Evolutionary conservation across 2,797 vertebrate species (phyloP).

Genomic region (Sparus aurata): DNA sequence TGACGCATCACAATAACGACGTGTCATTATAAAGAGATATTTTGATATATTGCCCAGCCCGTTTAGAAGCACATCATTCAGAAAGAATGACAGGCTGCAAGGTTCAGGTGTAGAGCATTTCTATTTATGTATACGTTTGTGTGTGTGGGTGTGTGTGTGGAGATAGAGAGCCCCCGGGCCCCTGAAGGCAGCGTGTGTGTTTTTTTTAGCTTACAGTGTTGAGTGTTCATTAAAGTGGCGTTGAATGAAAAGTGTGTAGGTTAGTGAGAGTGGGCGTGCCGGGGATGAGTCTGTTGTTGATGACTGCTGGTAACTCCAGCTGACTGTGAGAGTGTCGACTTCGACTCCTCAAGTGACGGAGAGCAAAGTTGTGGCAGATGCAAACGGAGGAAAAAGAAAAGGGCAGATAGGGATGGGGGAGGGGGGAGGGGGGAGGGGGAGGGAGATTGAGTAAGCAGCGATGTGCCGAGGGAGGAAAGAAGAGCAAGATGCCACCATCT

Average conservation of each 20-base stretch:
- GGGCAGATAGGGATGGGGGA: slow-evolving; percentile 3
- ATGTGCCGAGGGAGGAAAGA: slow-evolving; percentile 72
- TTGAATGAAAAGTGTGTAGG: slow-evolving; percentile 36
- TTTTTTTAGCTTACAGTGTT: slow-evolving; percentile 19
- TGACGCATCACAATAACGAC: no score
- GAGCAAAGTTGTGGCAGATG: slow-evolving; percentile 25
- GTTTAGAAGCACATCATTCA: not conserved
- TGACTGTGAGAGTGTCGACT: slow-evolving; percentile 20
- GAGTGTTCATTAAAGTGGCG: slow-evolving; percentile 26
- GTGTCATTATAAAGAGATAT: no score
- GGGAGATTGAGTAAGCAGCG: slow-evolving; percentile 52
- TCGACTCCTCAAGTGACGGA: slow-evolving; percentile 28
- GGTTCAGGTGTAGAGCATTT: not conserved
- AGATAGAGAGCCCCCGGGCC: not conserved
- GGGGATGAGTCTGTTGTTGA: slow-evolving; percentile 27
- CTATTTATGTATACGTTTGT: not conserved
- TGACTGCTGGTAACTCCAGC: slow-evolving; percentile 15
- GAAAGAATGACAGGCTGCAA: slow-evolving; percentile 2
- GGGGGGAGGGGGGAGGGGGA: not conserved
- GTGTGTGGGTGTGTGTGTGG: not conserved
- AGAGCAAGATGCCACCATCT: slow-evolving; percentile 86
- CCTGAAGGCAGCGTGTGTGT: slow-evolving; percentile 33
- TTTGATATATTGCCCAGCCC: no score
- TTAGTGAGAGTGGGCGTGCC: slow-evolving; percentile 34
- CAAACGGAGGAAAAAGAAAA: slow-evolving; percentile 45